Evolutionary conservation across 2,888 invertebrate genomes (phyloP), one percentile per base, ranked within the genome.

Genomic region (Ctenicera cuprea): DNA sequence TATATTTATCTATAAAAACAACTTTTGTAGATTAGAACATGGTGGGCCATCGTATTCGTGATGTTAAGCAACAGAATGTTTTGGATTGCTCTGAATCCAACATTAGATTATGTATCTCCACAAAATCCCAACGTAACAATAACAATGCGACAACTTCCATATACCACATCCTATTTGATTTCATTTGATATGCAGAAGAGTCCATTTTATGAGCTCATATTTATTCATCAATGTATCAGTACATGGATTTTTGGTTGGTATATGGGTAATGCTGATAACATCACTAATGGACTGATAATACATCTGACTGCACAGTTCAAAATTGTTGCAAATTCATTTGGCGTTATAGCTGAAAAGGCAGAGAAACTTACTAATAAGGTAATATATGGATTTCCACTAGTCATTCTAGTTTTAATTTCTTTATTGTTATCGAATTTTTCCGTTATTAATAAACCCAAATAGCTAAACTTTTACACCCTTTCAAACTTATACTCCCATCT

Each of bases 281-380:
- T 62, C n/a, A 45, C 43, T 26, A 45, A 62, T 45, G 62, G 62
- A 3, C 14, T 62, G 1, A 41, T 62, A 30, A 62, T 62, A 26
- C 62, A 62, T 14, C 26, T 62, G 16, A 45, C 62, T n/a, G 43
- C 62, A 30, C 62, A 62, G 18, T 62, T 62, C 8, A 41, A 62
- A 43, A 41, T 62, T 43, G 41, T 62, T 9, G 38, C 43, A 11
- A 62, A 62, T 45, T n/a, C 62, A 0, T 62, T 62, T 45, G 12
- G 3, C 0, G 45, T 0, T 26, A n/a, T 43, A 26, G 16, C 2
- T 16, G 16, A 45, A 45, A 22, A 16, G 7, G 43, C 45, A 12
- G 14, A 30, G n/a, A 45, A 14, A 43, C 26, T 62, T 20, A 16
- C 57, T 30, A 11, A 1, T 18, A 20, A 45, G n/a, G n/a, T n/a